Percentiles rank a stretch among this genome's conserved stretches.
Conservation (phyloP, 2,797 vertebrate species). For the Denticeps clupeoides region DNA sequence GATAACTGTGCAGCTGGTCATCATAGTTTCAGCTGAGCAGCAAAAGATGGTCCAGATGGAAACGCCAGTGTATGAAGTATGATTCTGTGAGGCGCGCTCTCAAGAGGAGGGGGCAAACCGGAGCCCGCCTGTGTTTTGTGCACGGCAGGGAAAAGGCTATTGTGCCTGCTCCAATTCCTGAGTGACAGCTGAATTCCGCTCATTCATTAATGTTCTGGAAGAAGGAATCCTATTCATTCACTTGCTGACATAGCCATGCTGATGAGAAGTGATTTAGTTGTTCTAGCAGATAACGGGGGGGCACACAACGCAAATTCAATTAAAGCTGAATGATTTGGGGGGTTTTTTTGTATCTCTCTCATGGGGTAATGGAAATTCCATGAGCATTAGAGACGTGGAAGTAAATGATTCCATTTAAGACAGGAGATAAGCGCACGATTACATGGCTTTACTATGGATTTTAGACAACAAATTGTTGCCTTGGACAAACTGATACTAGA, state of each 20-base stretch:
- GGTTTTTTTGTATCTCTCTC: too few species aligned
- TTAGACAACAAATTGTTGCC: too few species aligned
- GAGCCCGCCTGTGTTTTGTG: conserved; percentile 46
- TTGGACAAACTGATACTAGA: too few species aligned
- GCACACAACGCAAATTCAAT: conserved; percentile 47
- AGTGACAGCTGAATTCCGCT: conserved; percentile 42
- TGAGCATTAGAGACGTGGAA: too few species aligned
- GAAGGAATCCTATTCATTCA: conserved; percentile 51
- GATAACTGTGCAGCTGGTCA: conserved; percentile 50
- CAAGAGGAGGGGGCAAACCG: conserved; percentile 50
- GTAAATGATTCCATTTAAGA: too few species aligned
- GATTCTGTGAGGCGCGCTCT: conserved; percentile 29
- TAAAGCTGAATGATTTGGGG: conserved; percentile 50
- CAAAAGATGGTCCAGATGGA: conserved; percentile 49
- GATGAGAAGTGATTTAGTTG: conserved; percentile 50
- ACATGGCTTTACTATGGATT: too few species aligned
- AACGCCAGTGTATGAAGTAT: conserved; percentile 21
- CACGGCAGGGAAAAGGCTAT: conserved; percentile 40
- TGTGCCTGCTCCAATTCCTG: conserved; percentile 43
- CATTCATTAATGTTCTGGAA: conserved; percentile 48
- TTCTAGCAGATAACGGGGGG: conserved; percentile 45
- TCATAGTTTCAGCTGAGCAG: conserved; percentile 50
- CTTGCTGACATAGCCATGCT: conserved; percentile 28
- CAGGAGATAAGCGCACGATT: too few species aligned
- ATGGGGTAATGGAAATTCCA: too few species aligned